Conservation (phyloP, 2,113 vertebrate species). For the Neogobius melanostomus region DNA sequence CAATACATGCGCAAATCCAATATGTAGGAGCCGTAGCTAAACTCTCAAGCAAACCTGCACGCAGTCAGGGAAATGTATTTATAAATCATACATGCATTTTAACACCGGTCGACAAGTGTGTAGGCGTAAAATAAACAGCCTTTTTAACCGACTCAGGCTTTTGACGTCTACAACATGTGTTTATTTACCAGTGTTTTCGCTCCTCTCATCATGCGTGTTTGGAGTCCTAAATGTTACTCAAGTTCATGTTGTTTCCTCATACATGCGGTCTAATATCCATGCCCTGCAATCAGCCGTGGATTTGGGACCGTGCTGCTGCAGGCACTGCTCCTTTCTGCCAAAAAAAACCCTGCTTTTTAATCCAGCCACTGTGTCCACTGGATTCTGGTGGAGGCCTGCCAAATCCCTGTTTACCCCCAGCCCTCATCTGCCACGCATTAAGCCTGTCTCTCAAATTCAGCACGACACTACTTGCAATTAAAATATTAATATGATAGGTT, state of each 20-base stretch:
- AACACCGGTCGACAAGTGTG: not conserved
- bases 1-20: conserved; percentile 4
- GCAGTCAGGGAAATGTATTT: not conserved
- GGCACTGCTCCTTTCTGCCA: conserved; percentile 50
- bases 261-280: conserved; percentile 16
- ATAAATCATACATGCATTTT: not conserved
- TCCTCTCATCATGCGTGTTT: conserved; percentile 2
- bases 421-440: conserved; percentile 66
- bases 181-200: not conserved
- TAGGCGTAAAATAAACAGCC: conserved; percentile 8
- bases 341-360: conserved; percentile 55
- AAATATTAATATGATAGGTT: conserved; percentile 73
- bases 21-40: not conserved
- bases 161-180: not conserved
- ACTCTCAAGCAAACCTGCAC: not conserved
- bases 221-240: conserved; percentile 18
- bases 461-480: conserved; percentile 58
- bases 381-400: conserved; percentile 58
- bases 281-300: conserved; percentile 39
- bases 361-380: conserved; percentile 63
- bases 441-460: conserved; percentile 58
- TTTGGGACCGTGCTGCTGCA: conserved; percentile 39
- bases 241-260: conserved; percentile 20
- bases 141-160: not conserved
- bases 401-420: conserved; percentile 66